Evolutionary conservation across 2,888 invertebrate genomes (phyloP), one percentile per base, ranked within the genome.

Genomic region (Volucella bombylans): DNA sequence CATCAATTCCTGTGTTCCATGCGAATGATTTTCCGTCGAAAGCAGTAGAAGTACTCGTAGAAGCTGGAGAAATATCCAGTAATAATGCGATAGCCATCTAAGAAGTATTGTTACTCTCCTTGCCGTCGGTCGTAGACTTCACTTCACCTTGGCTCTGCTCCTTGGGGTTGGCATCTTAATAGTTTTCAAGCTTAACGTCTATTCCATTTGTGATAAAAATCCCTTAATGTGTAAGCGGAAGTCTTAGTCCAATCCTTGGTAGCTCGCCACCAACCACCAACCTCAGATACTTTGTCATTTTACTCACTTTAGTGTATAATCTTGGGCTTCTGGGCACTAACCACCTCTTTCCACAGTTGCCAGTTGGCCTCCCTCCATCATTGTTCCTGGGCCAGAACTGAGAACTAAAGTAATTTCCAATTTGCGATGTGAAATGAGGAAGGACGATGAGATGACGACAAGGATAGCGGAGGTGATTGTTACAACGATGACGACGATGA

Each of bases 321-420:
- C 76, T 69, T 38, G 59, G 47, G 14, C 62, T 62, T 43, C 14
- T n/a, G 14, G 15, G 39, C 11, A 14, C 41, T 43, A 38, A 15
- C 41, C 59, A 59, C 18, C 61, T 23, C 49, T 49, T 18, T 18
- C 49, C 18, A 12, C 18, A 15, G 43, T 6, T 10, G 18, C n/a
- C 23, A 31, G 15, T 11, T 23, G 11, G 31, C 23, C 50, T 54
- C 41, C 43, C 65, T 6, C 31, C 31, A 31, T 31, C 38, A 68
- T 82, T 68, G 73, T 74, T 78, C 47, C 54, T 74, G 43, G 61
- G 76, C 52, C 68, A 77, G 71, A 81, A 76, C 85, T 85, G 81
- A 77, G 71, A 81, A 81, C 85, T 85, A 81, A 81, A 85, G 85
- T 80, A 85, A 85, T 85, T 81, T 85, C 85, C 85, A 85, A 85